These are phyloP conservation scores for Brachyhypopomus gauderio DNA, from an alignment of 2,113 vertebrate genomes.

Conservation along the genomic window DNA sequence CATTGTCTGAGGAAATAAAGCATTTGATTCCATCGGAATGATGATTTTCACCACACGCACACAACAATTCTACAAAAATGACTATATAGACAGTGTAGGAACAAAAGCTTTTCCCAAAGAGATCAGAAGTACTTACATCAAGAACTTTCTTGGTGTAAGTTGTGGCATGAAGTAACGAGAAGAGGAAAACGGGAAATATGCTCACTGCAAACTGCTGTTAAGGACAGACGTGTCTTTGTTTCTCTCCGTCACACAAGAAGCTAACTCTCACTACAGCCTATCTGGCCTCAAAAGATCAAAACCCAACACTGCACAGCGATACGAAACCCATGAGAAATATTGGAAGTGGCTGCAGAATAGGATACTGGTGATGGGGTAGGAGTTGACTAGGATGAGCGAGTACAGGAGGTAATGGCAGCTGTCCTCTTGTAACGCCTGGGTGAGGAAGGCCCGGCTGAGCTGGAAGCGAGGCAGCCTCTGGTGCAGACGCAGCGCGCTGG, in stretches of 20 bases:
- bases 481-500: slow-evolving; percentile 94
- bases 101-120: neutral
- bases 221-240: slow-evolving; percentile 60
- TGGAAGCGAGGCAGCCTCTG: slow-evolving; percentile 94
- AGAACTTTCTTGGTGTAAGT: slow-evolving; percentile 96
- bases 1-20: slow-evolving; percentile 76
- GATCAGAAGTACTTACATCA: slow-evolving; percentile 83
- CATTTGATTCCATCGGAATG: neutral
- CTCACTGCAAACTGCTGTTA: slow-evolving; percentile 88
- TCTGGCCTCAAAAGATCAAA: neutral
- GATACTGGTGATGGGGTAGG: slow-evolving; percentile 98
- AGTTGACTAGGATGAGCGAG: slow-evolving; percentile 98
- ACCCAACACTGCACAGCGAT: neutral
- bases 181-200: slow-evolving; percentile 95
- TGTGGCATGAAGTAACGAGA: slow-evolving; percentile 96
- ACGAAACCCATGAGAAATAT: neutral
- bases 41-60: neutral
- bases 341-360: slow-evolving; percentile 59
- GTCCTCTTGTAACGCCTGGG: slow-evolving; percentile 93
- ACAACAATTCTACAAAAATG: neutral
- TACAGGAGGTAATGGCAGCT: slow-evolving; percentile 98
- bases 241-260: neutral
- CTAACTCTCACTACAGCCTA: neutral
- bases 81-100: neutral
- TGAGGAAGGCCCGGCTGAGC: slow-evolving; percentile 90